A percentile compares a stretch with the other conserved stretches of the same genome.
phyloP scores from a whole-genome alignment of 2,113 vertebrate genomes.

The Vulpes lagopus region DNA sequence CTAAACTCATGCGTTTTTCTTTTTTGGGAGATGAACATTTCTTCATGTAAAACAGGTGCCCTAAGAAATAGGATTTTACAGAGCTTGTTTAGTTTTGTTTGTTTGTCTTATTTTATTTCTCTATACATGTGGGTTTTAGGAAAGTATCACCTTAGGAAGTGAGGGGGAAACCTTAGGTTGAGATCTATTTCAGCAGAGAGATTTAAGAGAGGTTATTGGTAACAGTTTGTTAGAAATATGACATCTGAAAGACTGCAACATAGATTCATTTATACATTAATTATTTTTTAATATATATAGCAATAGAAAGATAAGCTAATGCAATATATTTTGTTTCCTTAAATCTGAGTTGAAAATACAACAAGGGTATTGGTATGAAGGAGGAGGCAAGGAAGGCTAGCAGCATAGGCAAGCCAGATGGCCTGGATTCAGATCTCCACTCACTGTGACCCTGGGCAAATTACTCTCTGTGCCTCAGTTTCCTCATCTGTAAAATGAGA shows the following conservation, averaged over 20 bases:
- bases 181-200: background rate
- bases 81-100: conserved; percentile 40
- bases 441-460: background rate
- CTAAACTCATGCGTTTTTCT: background rate
- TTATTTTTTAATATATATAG: background rate
- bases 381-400: background rate
- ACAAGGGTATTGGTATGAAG: background rate
- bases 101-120: background rate
- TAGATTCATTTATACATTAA: background rate
- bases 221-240: conserved; percentile 44
- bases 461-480: background rate
- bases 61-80: background rate
- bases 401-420: background rate
- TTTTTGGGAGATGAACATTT: conserved; percentile 34
- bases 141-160: background rate
- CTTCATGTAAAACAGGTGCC: background rate
- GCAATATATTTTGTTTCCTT: conserved; percentile 40
- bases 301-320: background rate
- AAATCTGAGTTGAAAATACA: background rate
- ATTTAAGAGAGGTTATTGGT: background rate
- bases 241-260: background rate
- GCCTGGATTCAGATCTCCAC: background rate
- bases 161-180: background rate
- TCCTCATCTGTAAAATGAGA: conserved; percentile 13
- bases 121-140: background rate